These are phyloP conservation scores for Anoplius nigerrimus DNA, from an alignment of 2,888 invertebrate species.

Conservation along the genomic window DNA sequence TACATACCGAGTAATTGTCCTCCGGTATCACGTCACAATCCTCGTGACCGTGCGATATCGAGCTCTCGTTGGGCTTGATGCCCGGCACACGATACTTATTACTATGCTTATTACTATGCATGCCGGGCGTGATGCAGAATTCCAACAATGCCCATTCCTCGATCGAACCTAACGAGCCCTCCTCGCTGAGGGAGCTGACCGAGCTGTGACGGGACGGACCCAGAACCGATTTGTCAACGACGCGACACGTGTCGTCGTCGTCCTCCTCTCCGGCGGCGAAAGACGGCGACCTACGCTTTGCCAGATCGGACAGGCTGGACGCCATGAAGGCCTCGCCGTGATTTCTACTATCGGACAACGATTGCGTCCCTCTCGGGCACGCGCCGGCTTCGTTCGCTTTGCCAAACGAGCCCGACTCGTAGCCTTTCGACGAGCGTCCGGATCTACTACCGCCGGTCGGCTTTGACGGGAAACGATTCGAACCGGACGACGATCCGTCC, in stretches of 20 bases:
- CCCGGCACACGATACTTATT: slow-evolving; percentile 45
- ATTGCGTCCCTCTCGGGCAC: background rate
- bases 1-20: slow-evolving; percentile 54
- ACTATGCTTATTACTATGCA: slow-evolving; percentile 21
- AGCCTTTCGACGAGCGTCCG: background rate
- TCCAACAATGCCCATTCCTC: slow-evolving; percentile 47
- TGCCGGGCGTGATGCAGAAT: slow-evolving; percentile 48
- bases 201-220: slow-evolving; percentile 37
- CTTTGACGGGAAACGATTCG: slow-evolving; percentile 18
- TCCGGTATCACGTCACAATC: slow-evolving; percentile 41
- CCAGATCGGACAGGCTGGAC: slow-evolving; percentile 7
- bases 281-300: slow-evolving; percentile 33
- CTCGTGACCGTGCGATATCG: slow-evolving; percentile 26
- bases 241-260: slow-evolving; percentile 35
- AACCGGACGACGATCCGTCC: slow-evolving; percentile 14
- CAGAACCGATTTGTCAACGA: slow-evolving; percentile 20
- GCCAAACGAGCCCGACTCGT: background rate
- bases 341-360: background rate
- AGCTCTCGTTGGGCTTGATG: slow-evolving; percentile 29
- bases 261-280: slow-evolving; percentile 31
- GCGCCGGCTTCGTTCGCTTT: background rate
- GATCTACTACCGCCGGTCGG: slow-evolving; percentile 9
- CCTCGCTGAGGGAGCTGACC: slow-evolving; percentile 39
- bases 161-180: slow-evolving; percentile 35
- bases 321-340: slow-evolving; percentile 1